These are phyloP conservation scores for Epirrhoe tristata DNA, from an alignment of 2,888 invertebrate species.

Conservation along the genomic window DNA sequence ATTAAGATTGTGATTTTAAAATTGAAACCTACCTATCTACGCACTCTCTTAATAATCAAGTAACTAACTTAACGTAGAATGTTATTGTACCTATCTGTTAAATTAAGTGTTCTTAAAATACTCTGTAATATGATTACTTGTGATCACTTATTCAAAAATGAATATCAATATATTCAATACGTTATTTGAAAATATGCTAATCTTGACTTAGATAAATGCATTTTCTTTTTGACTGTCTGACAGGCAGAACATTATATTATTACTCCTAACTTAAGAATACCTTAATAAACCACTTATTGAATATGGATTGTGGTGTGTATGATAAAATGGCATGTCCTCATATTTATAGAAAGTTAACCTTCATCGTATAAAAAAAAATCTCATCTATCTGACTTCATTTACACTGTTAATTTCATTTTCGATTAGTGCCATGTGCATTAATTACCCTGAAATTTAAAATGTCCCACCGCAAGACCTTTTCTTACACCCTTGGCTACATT, in stretches of 20 bases:
- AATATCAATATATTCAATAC: constrained; percentile 7
- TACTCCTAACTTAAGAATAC: background rate
- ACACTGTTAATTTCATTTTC: background rate
- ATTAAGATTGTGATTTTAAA: constrained; percentile 73
- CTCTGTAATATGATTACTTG: constrained; percentile 26
- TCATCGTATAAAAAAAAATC: background rate
- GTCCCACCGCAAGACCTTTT: background rate
- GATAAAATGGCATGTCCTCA: background rate
- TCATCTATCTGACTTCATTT: background rate
- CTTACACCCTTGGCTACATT: background rate
- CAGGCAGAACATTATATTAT: constrained; percentile 6
- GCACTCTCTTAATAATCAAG: constrained; percentile 59
- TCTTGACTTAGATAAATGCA: constrained; percentile 4
- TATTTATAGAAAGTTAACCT: background rate
- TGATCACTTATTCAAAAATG: constrained; percentile 12
- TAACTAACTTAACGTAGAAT: constrained; percentile 60
- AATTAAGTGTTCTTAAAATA: constrained; percentile 26
- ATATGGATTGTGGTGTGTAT: constrained; percentile 14
- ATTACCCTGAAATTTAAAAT: background rate
- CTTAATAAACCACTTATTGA: background rate
- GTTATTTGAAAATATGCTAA: constrained; percentile 15
- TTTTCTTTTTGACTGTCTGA: constrained; percentile 2
- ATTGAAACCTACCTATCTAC: constrained; percentile 72
- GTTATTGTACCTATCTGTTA: constrained; percentile 32
- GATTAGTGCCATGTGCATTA: background rate